These are phyloP conservation scores for Agapornis roseicollis DNA, from an alignment of 2,113 vertebrate genomes.

Conservation along the genomic window DNA sequence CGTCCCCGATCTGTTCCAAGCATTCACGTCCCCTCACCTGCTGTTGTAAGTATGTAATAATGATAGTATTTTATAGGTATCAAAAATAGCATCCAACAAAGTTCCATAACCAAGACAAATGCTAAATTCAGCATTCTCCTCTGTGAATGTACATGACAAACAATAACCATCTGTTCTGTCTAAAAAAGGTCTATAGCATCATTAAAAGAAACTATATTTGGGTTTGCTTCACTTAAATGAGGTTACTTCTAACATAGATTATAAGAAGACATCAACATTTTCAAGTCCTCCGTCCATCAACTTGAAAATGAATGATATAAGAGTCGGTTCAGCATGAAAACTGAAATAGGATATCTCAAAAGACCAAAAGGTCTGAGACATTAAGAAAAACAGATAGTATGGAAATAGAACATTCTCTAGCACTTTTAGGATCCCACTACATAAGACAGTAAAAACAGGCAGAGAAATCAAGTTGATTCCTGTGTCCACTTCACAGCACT, in stretches of 20 bases:
- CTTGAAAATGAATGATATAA: not conserved
- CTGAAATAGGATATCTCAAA: not conserved
- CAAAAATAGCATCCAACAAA: not conserved
- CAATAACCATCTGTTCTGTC: not conserved
- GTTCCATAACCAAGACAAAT: not conserved
- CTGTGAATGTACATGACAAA: not conserved
- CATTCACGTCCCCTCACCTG: constrained; percentile 96
- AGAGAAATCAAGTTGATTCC: not conserved
- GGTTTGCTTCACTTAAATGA: not conserved
- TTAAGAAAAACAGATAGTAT: not conserved
- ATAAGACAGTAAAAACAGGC: not conserved
- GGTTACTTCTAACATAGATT: not conserved
- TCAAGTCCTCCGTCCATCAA: not conserved
- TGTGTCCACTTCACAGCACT: not conserved
- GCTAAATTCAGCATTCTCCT: not conserved
- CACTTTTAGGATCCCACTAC: not conserved
- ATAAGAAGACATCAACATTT: not conserved
- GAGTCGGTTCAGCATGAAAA: not conserved
- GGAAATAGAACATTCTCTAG: not conserved
- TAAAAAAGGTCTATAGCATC: not conserved
- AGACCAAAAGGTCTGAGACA: not conserved
- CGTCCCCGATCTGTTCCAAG: constrained; percentile 94
- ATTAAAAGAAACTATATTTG: not conserved
- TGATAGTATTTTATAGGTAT: not conserved
- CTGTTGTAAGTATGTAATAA: constrained; percentile 83